A percentile compares a stretch with the other conserved stretches of the same genome.
Evolutionary conservation across 1,140 invertebrate species (phyloP).

Genomic region (Trichomalopsis sarcophagae): DNA sequence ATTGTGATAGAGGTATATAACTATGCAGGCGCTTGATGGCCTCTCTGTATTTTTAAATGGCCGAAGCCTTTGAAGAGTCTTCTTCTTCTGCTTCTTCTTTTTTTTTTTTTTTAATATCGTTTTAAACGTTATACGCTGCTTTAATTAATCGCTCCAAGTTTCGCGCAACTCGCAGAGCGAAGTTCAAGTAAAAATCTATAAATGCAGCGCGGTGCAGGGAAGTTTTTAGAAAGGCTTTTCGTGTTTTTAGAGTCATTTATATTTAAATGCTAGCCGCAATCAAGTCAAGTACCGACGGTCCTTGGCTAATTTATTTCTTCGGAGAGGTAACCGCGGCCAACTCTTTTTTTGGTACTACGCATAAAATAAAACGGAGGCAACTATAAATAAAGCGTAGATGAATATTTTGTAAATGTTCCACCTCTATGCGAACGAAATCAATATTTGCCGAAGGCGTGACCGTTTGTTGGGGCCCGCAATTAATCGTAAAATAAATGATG

Average conservation of each 20-base stretch:
- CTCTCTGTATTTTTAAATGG: no score
- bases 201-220: background rate
- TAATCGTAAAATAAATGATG: no score
- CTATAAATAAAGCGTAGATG: no score
- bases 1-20: no score
- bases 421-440: no score
- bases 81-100: no score
- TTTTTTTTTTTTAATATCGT: background rate
- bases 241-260: slow-evolving; percentile 43
- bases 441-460: no score
- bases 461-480: no score
- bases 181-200: slow-evolving; percentile 34
- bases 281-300: background rate
- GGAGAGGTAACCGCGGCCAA: background rate
- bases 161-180: background rate
- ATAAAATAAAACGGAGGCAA: background rate
- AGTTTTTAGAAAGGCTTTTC: slow-evolving; percentile 43
- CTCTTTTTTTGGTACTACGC: background rate
- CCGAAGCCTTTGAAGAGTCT: no score
- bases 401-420: no score
- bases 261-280: slow-evolving; percentile 46
- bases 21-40: no score
- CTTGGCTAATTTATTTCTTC: slow-evolving; percentile 9
- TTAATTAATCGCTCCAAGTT: background rate
- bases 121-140: background rate